phyloP scores from a whole-genome alignment of 2,888 invertebrate species.

The Rutpela maculata region DNA sequence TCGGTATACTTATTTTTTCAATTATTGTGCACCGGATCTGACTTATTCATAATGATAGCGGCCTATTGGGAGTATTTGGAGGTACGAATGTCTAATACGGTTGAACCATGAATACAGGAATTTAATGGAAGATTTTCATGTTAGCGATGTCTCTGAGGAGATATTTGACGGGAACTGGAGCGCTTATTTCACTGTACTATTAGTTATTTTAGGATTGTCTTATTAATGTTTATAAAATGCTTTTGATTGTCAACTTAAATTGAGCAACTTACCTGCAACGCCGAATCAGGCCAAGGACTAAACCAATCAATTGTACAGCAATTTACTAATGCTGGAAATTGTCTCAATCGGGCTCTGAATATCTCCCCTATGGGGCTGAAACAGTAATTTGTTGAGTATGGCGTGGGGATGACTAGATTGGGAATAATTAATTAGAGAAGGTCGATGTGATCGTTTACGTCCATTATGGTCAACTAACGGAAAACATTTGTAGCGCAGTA shows the following conservation, averaged over 20 bases:
- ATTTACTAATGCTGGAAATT: slow-evolving; percentile 93
- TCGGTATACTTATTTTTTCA: too few relatives aligned
- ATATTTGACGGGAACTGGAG: too few relatives aligned
- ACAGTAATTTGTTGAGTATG: slow-evolving; percentile 61
- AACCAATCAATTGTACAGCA: slow-evolving; percentile 97
- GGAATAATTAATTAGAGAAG: slow-evolving; percentile 2
- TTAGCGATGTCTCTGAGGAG: too few relatives aligned
- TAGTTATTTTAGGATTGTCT: background rate
- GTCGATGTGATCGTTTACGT: background rate
- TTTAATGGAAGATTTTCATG: too few relatives aligned
- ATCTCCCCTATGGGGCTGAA: slow-evolving; percentile 89
- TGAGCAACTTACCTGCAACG: slow-evolving; percentile 80
- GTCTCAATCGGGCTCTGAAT: slow-evolving; percentile 86
- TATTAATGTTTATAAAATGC: background rate
- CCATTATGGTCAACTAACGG: too few relatives aligned
- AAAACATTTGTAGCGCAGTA: too few relatives aligned
- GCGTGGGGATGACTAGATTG: background rate
- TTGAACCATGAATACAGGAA: too few relatives aligned
- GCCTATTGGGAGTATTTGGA: too few relatives aligned
- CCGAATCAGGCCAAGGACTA: slow-evolving; percentile 90
- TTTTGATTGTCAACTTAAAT: background rate
- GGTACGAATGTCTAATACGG: too few relatives aligned
- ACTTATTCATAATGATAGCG: too few relatives aligned
- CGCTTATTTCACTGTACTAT: too few relatives aligned
- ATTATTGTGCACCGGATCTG: too few relatives aligned